phyloP scores from a whole-genome alignment of 2,888 invertebrate species.

The Tolmerus cingulatus region DNA sequence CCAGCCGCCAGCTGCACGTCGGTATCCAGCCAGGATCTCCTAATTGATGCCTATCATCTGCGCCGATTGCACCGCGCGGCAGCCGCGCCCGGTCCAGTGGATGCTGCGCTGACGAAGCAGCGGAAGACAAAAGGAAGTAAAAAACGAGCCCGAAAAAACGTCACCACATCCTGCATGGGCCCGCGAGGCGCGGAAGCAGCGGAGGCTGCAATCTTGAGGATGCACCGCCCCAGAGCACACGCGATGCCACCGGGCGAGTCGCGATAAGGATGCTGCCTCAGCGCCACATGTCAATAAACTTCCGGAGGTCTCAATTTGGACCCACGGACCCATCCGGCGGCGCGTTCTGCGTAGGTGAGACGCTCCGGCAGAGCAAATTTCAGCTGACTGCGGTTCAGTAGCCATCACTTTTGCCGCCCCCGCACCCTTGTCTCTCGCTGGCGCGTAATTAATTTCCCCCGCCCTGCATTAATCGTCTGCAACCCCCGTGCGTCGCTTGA shows the following conservation, averaged over 20 bases:
- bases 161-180: background rate
- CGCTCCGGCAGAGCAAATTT: background rate
- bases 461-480: conserved; percentile 4
- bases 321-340: background rate
- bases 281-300: background rate
- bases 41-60: conserved; percentile 3
- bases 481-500: background rate
- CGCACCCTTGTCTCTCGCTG: background rate
- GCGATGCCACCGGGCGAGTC: background rate
- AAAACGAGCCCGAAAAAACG: background rate
- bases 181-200: background rate
- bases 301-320: background rate
- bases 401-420: background rate
- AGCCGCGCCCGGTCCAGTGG: background rate
- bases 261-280: background rate
- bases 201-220: background rate
- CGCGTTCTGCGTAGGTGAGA: background rate
- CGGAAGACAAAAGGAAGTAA: background rate
- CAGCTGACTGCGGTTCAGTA: background rate
- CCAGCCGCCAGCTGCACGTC: background rate
- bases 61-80: background rate
- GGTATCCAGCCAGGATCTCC: background rate
- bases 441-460: background rate
- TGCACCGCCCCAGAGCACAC: background rate
- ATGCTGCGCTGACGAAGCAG: background rate